A percentile compares a stretch with the other conserved stretches of the same genome.
Evolutionary conservation across 1,140 invertebrate species (phyloP).

Genomic region (Carcinoscorpius rotundicauda): DNA sequence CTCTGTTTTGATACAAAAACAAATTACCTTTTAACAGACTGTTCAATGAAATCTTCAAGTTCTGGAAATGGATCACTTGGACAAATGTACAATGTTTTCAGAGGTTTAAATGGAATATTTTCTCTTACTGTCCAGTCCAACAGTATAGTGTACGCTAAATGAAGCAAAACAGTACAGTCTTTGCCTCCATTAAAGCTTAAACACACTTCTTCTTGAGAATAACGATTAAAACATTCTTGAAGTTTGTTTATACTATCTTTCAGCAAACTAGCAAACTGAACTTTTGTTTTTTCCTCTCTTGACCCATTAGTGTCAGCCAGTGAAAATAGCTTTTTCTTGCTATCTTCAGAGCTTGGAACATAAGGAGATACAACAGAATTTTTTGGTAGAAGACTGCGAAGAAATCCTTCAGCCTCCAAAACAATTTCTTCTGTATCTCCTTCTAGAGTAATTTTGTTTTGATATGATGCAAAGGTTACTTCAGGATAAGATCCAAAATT

Average conservation of each 20-base stretch:
- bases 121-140: conserved; percentile 31
- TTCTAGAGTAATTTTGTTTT: conserved; percentile 38
- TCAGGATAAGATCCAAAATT: conserved; percentile 56
- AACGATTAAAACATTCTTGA: conserved; percentile 36
- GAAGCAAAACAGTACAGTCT: conserved; percentile 84
- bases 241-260: conserved; percentile 23
- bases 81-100: conserved; percentile 61
- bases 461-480: conserved; percentile 39
- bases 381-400: conserved; percentile 28
- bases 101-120: conserved; percentile 33
- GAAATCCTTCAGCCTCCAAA: conserved; percentile 25
- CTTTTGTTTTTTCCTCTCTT: not conserved
- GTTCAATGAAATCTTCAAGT: conserved; percentile 67
- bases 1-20: conserved; percentile 4
- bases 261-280: not conserved
- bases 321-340: not conserved
- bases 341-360: conserved; percentile 8
- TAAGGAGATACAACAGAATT: conserved; percentile 29
- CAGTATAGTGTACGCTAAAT: conserved; percentile 54
- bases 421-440: conserved; percentile 28
- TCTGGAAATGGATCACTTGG: conserved; percentile 66
- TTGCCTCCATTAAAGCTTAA: conserved; percentile 95
- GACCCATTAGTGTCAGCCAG: not conserved
- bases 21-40: conserved; percentile 43
- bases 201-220: conserved; percentile 56